These are phyloP conservation scores for Dryas iulia DNA, from an alignment of 1,140 invertebrate genomes.

Conservation along the genomic window DNA sequence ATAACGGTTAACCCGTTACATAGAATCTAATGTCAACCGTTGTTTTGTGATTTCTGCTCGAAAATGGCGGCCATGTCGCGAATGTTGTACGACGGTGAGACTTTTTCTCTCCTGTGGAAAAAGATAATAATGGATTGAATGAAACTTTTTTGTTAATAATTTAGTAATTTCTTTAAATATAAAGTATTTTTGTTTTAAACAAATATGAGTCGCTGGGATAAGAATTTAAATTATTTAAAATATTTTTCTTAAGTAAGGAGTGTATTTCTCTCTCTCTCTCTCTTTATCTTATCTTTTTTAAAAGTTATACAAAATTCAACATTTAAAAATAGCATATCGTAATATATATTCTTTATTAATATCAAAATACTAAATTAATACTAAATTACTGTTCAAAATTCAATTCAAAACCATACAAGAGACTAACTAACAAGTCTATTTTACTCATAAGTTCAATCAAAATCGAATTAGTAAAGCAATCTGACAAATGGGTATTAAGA, in stretches of 20 bases:
- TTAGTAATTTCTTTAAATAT: no score
- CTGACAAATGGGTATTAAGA: neutral
- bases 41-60: conserved; percentile 79
- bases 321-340: no score
- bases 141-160: neutral
- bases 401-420: neutral
- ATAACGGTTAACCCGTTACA: conserved; percentile 30
- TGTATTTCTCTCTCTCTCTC: no score
- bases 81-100: conserved; percentile 86
- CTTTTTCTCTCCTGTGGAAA: conserved; percentile 82
- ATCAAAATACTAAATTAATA: no score
- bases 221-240: no score
- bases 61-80: conserved; percentile 90
- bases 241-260: no score
- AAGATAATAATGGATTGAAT: neutral
- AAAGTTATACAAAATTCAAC: no score
- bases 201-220: no score
- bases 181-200: no score
- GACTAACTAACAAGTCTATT: neutral
- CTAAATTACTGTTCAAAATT: neutral
- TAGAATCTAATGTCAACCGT: conserved; percentile 37
- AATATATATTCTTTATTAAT: no score
- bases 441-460: neutral
- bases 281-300: no score
- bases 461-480: neutral